phyloP scores from a whole-genome alignment of 64 coral and sea anemone species.

The Stichodactyla mertensii region DNA sequence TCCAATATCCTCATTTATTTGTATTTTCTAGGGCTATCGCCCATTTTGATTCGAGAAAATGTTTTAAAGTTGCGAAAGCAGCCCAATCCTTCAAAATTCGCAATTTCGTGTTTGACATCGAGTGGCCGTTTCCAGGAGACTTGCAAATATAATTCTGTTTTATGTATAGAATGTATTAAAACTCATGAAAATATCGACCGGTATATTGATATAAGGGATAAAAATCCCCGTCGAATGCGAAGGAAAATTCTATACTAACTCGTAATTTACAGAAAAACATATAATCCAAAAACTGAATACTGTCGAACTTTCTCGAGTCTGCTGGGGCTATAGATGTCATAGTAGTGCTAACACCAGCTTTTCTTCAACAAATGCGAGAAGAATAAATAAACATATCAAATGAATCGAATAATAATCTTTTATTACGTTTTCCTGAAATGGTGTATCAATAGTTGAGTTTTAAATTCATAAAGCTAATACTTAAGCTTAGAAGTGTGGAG shows the following conservation, averaged over 20 bases:
- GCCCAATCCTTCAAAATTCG: not conserved
- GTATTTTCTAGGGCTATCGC: not conserved
- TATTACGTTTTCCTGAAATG: not conserved
- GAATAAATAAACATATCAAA: not conserved
- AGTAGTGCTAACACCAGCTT: too few species aligned
- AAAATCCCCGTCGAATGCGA: not conserved
- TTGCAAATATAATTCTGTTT: not conserved
- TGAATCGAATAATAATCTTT: not conserved
- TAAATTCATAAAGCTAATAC: not conserved
- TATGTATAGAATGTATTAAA: not conserved
- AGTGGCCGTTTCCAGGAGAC: not conserved
- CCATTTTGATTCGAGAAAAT: not conserved
- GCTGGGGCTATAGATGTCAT: too few species aligned
- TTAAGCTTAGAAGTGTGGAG: not conserved
- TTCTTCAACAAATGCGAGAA: not conserved
- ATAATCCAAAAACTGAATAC: not conserved
- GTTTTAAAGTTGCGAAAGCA: not conserved
- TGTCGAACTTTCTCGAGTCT: too few species aligned
- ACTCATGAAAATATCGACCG: not conserved
- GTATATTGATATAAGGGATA: not conserved
- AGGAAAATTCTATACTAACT: not conserved
- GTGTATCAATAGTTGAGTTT: not conserved
- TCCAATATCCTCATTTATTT: conserved; percentile 3
- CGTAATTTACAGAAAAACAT: not conserved
- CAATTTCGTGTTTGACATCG: not conserved